Evolutionary conservation across 2,797 vertebrate species (phyloP).

Genomic region (Harpagifer antarcticus): DNA sequence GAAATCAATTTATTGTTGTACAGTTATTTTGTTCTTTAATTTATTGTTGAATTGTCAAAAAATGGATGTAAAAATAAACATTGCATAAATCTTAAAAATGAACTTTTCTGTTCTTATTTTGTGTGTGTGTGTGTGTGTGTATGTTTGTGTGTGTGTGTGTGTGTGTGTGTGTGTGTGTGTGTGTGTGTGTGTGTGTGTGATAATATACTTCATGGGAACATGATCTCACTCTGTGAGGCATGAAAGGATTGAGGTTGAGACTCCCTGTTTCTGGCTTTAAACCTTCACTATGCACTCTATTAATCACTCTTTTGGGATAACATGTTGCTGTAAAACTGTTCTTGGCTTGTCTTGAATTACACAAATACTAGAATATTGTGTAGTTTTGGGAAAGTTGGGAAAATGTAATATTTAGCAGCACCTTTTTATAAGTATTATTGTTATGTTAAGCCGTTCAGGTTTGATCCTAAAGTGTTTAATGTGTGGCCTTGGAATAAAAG

Average conservation of each 20-base stretch:
- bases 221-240: conserved; percentile 47
- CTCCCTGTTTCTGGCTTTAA: conserved; percentile 50
- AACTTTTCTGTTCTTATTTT: too few species aligned
- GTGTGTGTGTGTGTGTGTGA: background rate
- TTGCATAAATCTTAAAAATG: background rate
- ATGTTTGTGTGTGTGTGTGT: background rate
- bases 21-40: background rate
- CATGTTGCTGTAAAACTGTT: conserved; percentile 33
- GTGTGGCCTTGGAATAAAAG: background rate
- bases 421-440: conserved; percentile 36
- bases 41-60: background rate
- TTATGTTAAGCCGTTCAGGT: background rate
- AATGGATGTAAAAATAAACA: conserved; percentile 3
- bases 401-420: conserved; percentile 48
- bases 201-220: conserved; percentile 26
- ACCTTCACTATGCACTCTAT: conserved; percentile 24
- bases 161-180: background rate
- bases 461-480: background rate
- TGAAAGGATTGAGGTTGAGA: conserved; percentile 46
- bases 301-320: conserved; percentile 50
- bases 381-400: background rate
- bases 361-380: conserved; percentile 9
- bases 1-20: background rate
- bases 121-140: background rate
- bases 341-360: conserved; percentile 27